Evolutionary conservation across 2,888 invertebrate species (phyloP), one percentile per base, ranked within the genome.

Genomic region (Cheilosia scutellata): DNA sequence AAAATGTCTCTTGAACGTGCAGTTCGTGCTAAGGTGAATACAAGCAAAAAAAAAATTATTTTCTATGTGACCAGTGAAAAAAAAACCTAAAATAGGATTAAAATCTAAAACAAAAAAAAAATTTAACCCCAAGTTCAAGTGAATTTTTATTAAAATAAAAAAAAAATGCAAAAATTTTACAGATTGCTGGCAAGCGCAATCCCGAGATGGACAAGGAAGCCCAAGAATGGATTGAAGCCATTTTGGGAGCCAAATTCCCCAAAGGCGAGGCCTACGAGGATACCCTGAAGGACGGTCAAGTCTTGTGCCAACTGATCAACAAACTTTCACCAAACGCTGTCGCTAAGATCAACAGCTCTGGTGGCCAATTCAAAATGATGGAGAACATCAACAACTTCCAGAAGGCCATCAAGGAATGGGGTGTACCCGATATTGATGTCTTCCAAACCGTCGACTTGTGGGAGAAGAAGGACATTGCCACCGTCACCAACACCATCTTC

Each of bases 351-450:
- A 98, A 99, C 94, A 95, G 96, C 89, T 95, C 96, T 60, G 98
- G 98, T 89, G 98, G 98, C 92, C 98, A 98, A 92, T 99, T 99
- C 95, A 99, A 99, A 92, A 96, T 99, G 96, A 99, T 99, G 99
- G 99, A 99, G 93, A 99, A 99, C 94, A 98, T 99, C 93, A 98
- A 97, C 93, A 92, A 92, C 94, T 98, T 99, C 95, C 96, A 97
- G 92, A 95, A 95, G 74, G 98, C 97, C 11, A 94, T 97, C 89
- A 96, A 96, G 92, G 95, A 94, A 0, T 97, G 98, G 92, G 99
- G 99, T 87, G 98, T 99, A 16, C 93, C 95, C 66, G 97, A 97
- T 91, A 95, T 96, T 87, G 99, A 99, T 92, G 96, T 97, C 71
- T 99, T 99, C 95, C 98, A 98, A 93, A 99, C 99, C 5, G 98